Conservation (phyloP, 2,888 invertebrate species). For the Tenthredo distinguenda region DNA sequence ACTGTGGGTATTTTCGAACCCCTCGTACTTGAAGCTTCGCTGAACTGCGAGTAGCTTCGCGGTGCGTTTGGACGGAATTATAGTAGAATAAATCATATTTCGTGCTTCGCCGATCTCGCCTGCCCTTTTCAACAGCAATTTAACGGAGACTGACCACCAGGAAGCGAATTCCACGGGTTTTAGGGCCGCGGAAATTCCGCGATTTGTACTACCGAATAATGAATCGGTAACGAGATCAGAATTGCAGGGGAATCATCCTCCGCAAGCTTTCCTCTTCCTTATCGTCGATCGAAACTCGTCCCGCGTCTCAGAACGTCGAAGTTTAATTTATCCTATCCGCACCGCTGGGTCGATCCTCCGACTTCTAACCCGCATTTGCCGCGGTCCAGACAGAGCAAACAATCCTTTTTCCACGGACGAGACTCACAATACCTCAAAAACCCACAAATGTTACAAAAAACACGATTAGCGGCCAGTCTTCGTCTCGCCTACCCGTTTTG, state of each 20-base stretch:
- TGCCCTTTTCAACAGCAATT: conserved; percentile 24
- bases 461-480: conserved; percentile 32
- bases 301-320: neutral
- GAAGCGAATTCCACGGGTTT: conserved; percentile 9
- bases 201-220: neutral
- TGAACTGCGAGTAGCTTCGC: neutral
- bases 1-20: neutral
- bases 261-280: neutral
- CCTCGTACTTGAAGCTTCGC: conserved; percentile 1
- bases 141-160: conserved; percentile 33
- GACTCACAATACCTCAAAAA: conserved; percentile 34
- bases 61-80: neutral
- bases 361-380: conserved; percentile 60
- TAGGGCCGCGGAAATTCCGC: neutral
- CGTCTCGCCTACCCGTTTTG: neutral
- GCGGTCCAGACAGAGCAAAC: conserved; percentile 52
- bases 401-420: conserved; percentile 32
- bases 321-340: neutral
- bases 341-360: conserved; percentile 25
- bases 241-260: neutral
- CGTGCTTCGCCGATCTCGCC: conserved; percentile 18
- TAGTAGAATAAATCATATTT: conserved; percentile 30
- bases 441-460: conserved; percentile 42
- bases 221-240: no score
- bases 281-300: neutral